Evolutionary conservation across 2,888 invertebrate species (phyloP).

Genomic region (Opisthograptis luteolata): DNA sequence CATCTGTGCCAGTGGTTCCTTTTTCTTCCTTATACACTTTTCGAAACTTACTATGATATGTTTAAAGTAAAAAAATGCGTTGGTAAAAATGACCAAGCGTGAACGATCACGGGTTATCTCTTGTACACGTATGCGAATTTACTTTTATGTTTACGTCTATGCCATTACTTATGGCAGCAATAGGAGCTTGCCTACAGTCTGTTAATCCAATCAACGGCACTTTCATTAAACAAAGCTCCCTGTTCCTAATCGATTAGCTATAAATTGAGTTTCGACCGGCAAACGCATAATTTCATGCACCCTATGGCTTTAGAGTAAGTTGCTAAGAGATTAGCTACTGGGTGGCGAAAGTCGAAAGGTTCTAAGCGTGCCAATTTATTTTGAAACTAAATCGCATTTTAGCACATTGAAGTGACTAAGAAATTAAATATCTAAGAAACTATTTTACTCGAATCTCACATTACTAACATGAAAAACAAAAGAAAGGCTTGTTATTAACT

Average conservation of each 20-base stretch:
- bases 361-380: neutral
- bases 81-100: neutral
- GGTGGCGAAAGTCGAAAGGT: constrained; percentile 32
- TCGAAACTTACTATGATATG: neutral
- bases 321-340: constrained; percentile 29
- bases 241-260: constrained; percentile 73
- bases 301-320: constrained; percentile 40
- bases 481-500: neutral
- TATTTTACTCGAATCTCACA: no score
- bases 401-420: no score
- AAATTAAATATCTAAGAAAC: no score
- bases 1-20: constrained; percentile 17
- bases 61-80: neutral
- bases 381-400: constrained; percentile 1
- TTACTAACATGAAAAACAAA: no score
- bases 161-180: constrained; percentile 53
- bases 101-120: constrained; percentile 15
- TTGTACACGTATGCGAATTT: constrained; percentile 29
- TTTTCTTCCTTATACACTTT: constrained; percentile 2
- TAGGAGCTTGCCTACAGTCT: constrained; percentile 48
- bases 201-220: constrained; percentile 73
- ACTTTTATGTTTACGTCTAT: constrained; percentile 46
- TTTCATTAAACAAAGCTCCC: constrained; percentile 74
- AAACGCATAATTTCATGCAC: constrained; percentile 64
- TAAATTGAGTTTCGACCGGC: constrained; percentile 64